Evolutionary conservation across 2,888 invertebrate species (phyloP).

Genomic region (Agrotis clavis): DNA sequence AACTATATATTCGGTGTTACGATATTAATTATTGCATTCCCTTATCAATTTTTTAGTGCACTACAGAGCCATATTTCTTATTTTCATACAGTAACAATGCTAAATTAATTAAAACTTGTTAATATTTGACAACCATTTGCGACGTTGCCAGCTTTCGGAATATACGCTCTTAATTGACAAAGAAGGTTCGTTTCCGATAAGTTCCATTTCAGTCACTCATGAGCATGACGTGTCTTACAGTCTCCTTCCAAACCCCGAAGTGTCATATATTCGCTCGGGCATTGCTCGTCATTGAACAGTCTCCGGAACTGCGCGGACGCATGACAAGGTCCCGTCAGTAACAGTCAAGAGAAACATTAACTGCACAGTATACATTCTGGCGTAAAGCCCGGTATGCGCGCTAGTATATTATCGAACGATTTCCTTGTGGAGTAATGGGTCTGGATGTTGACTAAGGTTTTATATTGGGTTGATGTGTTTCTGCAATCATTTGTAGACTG

Average conservation of each 20-base stretch:
- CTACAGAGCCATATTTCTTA: no score
- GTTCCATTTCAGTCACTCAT: neutral
- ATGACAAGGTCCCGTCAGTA: slow-evolving; percentile 49
- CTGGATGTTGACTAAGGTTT: slow-evolving; percentile 21
- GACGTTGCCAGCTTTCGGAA: no score
- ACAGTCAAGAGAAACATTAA: slow-evolving; percentile 27
- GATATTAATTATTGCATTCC: no score
- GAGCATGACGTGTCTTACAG: neutral
- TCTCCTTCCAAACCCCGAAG: neutral
- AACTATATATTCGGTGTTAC: no score
- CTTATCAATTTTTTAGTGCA: no score
- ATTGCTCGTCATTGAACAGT: slow-evolving; percentile 17
- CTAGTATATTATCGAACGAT: slow-evolving; percentile 29
- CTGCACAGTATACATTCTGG: slow-evolving; percentile 51
- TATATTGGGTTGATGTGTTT: slow-evolving; percentile 12
- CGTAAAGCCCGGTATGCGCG: slow-evolving; percentile 56
- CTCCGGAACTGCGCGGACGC: slow-evolving; percentile 46
- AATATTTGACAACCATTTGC: no score
- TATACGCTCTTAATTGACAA: no score
- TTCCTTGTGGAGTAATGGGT: slow-evolving; percentile 35
- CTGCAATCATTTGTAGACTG: slow-evolving; percentile 5
- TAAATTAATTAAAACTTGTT: no score
- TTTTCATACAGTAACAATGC: no score
- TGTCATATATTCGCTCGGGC: no score
- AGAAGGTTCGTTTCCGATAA: neutral